A percentile compares a stretch with the other conserved stretches of the same genome.
These are phyloP conservation scores for Pardalotus punctatus DNA, from an alignment of 2,113 vertebrate species.

Conservation along the genomic window DNA sequence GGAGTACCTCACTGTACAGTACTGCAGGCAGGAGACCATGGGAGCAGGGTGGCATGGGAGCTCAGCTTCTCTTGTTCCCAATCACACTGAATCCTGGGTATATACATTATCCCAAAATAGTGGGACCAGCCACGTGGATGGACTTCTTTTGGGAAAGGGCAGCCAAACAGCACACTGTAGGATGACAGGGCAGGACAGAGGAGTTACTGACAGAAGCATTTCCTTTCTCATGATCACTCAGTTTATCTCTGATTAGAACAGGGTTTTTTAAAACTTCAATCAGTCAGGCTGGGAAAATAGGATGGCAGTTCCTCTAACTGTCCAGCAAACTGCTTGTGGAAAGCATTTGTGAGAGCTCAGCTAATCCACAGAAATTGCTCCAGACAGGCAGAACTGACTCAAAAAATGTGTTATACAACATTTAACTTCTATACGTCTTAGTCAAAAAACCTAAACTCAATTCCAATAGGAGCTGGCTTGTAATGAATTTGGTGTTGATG, in stretches of 20 bases:
- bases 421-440: not conserved
- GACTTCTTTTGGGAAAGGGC: slow-evolving; percentile 43
- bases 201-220: slow-evolving; percentile 35
- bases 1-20: not conserved
- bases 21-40: fast-evolving
- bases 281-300: slow-evolving; percentile 21
- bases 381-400: not conserved
- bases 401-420: not conserved
- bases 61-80: not conserved
- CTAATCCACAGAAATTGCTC: not conserved
- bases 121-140: not conserved
- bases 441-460: not conserved
- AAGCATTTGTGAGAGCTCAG: not conserved
- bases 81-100: not conserved
- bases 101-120: not conserved
- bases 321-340: not conserved
- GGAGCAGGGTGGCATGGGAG: not conserved
- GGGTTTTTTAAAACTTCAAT: not conserved
- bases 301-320: not conserved
- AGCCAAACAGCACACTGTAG: not conserved
- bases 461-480: not conserved
- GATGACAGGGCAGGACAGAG: slow-evolving; percentile 2
- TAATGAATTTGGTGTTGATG: not conserved
- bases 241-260: slow-evolving; percentile 43
- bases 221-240: slow-evolving; percentile 52